Evolutionary conservation across 2,113 vertebrate genomes (phyloP), one percentile per base, ranked within the genome.

Genomic region (Phasianus colchicus): DNA sequence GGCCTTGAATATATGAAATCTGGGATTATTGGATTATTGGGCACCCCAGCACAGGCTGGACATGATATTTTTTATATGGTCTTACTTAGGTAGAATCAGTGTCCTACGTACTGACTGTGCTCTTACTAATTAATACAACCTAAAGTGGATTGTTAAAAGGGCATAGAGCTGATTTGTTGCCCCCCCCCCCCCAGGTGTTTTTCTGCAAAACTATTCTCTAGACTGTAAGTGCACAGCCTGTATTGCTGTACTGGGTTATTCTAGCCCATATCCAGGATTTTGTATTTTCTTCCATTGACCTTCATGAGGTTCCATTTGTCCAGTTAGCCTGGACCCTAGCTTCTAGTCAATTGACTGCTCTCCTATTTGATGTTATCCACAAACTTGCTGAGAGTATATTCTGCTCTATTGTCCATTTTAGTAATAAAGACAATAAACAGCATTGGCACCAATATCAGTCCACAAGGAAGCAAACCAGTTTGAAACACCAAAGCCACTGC

Each of bases 251-350:
- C 42, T 64, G 36, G 21, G 4, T 82, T 81, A 34, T 63, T 74
- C 22, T n/a, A 81, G 22, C n/a, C 7, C 16, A 11, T 2, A 1
- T 2, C 1, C 13, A 58, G 6, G 27, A 48, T 3, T 0, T 17
- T 63, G 27, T 5, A 4, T 88, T 81, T 87, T 64, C 38, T 21
- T 85, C 13, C 15, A 8, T n/a, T 32, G 15, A 11, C 54, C 34
- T 67, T 75, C 14, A 8, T 25, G 48, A 80, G 16, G 15, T 52
- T 77, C 43, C 8, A 3, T 72, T 91, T 69, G 21, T 89, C 21
- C n/a, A 82, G 18, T 24, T 21, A 45, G 16, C 36, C 40, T 70
- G 72, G 72, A 52, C 14, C 34, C 10, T 61, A 38, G 8, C 36
- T 88, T 78, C 55, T 73, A 65, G 22, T 12, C 36, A 74, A 1